phyloP scores from a whole-genome alignment of 2,797 vertebrate species.

The Hydrocynus forskahlii region DNA sequence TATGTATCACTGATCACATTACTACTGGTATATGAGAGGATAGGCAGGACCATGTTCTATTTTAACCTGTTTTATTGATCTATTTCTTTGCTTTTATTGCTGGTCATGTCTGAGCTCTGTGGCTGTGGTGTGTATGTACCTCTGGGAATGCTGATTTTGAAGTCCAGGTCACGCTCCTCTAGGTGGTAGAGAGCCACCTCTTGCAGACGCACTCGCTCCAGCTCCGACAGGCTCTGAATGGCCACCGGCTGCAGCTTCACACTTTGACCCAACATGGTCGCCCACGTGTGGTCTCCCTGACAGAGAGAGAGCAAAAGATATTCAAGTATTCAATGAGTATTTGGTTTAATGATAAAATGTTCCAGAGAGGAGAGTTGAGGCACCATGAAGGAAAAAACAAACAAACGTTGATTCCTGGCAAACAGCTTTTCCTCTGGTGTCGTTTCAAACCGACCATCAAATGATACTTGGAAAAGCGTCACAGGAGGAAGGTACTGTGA shows the following conservation, averaged over 20 bases:
- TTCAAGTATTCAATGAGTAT: background rate
- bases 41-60: background rate
- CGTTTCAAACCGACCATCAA: slow-evolving; percentile 36
- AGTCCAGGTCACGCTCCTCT: slow-evolving; percentile 76
- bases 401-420: slow-evolving; percentile 10
- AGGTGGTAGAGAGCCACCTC: slow-evolving; percentile 85
- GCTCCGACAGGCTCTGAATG: slow-evolving; percentile 90
- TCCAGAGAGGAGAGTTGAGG: background rate
- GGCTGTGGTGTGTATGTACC: slow-evolving; percentile 65
- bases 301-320: background rate
- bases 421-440: background rate
- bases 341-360: background rate
- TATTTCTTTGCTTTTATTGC: too few relatives aligned
- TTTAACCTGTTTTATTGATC: background rate
- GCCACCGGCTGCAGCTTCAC: slow-evolving; percentile 79
- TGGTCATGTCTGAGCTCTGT: background rate
- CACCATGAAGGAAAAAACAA: slow-evolving; percentile 29
- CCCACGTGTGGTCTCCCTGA: slow-evolving; percentile 72
- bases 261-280: slow-evolving; percentile 76
- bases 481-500: background rate
- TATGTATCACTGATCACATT: background rate
- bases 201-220: slow-evolving; percentile 88
- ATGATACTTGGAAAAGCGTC: background rate
- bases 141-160: slow-evolving; percentile 80
- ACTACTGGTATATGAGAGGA: too few relatives aligned